Percentiles rank a stretch among this genome's conserved stretches.
Evolutionary conservation across 2,113 vertebrate genomes (phyloP).

Genomic region (Tyto alba): DNA sequence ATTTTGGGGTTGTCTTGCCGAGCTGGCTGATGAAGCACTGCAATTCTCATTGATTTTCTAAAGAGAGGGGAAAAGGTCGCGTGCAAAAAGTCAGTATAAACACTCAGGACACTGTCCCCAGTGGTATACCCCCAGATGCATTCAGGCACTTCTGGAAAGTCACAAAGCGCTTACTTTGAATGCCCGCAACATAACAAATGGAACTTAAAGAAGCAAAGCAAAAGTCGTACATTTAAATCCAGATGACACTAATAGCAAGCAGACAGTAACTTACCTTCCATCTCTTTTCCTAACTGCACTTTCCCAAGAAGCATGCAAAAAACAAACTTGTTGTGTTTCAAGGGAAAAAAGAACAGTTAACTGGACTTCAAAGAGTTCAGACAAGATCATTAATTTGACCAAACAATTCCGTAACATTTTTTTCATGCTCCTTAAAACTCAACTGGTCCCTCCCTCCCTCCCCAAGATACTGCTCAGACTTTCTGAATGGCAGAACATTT

Average conservation of each 20-base stretch:
- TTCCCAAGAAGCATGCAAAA: slow-evolving; percentile 81
- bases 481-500: background rate
- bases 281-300: slow-evolving; percentile 76
- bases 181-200: background rate
- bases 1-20: slow-evolving; percentile 8
- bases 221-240: background rate
- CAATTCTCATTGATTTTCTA: slow-evolving; percentile 70
- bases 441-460: background rate
- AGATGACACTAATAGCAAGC: slow-evolving; percentile 32
- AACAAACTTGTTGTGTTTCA: slow-evolving; percentile 69
- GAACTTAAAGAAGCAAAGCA: slow-evolving; percentile 39
- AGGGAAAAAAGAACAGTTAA: slow-evolving; percentile 31
- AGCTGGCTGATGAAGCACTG: slow-evolving; percentile 23
- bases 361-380: slow-evolving; percentile 2
- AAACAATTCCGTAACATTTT: background rate
- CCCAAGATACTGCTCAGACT: background rate
- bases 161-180: background rate
- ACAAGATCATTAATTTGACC: background rate
- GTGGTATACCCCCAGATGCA: background rate
- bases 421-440: background rate
- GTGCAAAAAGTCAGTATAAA: background rate
- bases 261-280: slow-evolving; percentile 73
- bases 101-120: background rate
- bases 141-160: background rate
- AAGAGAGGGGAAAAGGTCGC: background rate